A percentile compares a stretch with the other conserved stretches of the same genome.
These are phyloP conservation scores for Camelus dromedarius DNA, from an alignment of 2,113 vertebrate genomes.

Conservation along the genomic window DNA sequence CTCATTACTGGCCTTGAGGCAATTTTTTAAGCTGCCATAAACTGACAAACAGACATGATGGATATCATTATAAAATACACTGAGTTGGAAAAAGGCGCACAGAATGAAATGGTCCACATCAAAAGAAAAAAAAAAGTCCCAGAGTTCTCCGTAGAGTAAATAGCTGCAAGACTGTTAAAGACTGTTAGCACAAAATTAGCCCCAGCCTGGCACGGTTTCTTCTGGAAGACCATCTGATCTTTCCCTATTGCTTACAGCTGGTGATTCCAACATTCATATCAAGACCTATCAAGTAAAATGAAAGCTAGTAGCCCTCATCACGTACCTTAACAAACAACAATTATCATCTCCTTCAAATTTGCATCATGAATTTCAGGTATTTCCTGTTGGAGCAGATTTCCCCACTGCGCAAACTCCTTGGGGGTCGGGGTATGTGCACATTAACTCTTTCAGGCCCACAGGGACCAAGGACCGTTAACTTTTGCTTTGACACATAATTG, in stretches of 20 bases:
- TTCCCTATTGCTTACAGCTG: background rate
- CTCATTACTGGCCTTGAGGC: constrained; percentile 84
- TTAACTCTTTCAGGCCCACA: background rate
- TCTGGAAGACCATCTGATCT: background rate
- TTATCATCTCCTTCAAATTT: background rate
- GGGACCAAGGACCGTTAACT: background rate
- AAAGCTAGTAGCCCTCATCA: background rate
- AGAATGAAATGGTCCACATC: constrained; percentile 81
- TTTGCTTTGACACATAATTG: background rate
- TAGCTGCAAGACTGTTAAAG: constrained; percentile 4
- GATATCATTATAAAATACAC: constrained; percentile 85
- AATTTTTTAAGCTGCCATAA: constrained; percentile 84
- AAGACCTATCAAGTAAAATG: constrained; percentile 33
- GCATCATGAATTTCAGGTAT: background rate
- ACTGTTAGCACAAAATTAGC: constrained; percentile 47
- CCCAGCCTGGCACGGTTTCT: background rate
- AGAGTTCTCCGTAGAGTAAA: constrained; percentile 50
- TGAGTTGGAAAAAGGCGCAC: constrained; percentile 80
- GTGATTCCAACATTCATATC: constrained; percentile 47
- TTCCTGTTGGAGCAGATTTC: background rate
- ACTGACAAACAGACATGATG: constrained; percentile 83
- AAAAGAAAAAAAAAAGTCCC: constrained; percentile 49
- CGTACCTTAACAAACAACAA: background rate
- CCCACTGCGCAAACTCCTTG: background rate
- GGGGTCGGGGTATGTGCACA: background rate